A percentile compares a stretch with the other conserved stretches of the same genome.
Conservation (phyloP, 2,888 invertebrate species). For the Orchesellides sinensis region DNA sequence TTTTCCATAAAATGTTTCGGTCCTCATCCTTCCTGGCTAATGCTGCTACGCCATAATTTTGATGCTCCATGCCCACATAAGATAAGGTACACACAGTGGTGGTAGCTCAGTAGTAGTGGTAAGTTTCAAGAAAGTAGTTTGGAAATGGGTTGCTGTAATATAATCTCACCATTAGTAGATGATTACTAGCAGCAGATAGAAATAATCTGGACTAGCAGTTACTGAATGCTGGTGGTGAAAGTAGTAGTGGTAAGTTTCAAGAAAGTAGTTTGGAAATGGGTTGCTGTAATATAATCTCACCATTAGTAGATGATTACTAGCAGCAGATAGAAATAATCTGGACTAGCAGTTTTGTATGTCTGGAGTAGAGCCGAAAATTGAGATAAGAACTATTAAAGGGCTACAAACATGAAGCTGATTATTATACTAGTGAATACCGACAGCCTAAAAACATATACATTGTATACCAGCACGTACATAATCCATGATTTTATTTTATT, state of each 20-base stretch:
- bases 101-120: not conserved
- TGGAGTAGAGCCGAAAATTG: constrained; percentile 21
- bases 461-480: no score
- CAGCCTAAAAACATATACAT: not conserved
- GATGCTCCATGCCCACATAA: not conserved
- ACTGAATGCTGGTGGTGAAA: no score
- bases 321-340: constrained; percentile 14
- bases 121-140: constrained; percentile 4
- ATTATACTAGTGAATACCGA: not conserved
- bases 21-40: not conserved
- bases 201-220: constrained; percentile 14
- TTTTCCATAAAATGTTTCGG: not conserved
- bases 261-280: constrained; percentile 6
- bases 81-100: not conserved
- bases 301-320: constrained; percentile 35
- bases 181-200: constrained; percentile 20
- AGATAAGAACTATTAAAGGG: constrained; percentile 11
- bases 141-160: constrained; percentile 26
- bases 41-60: not conserved
- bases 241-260: constrained; percentile 1
- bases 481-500: no score
- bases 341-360: constrained; percentile 1
- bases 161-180: constrained; percentile 38
- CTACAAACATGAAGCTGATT: not conserved
- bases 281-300: constrained; percentile 33